These are phyloP conservation scores for Pterostichus madidus DNA, from an alignment of 2,888 invertebrate genomes.

Conservation along the genomic window DNA sequence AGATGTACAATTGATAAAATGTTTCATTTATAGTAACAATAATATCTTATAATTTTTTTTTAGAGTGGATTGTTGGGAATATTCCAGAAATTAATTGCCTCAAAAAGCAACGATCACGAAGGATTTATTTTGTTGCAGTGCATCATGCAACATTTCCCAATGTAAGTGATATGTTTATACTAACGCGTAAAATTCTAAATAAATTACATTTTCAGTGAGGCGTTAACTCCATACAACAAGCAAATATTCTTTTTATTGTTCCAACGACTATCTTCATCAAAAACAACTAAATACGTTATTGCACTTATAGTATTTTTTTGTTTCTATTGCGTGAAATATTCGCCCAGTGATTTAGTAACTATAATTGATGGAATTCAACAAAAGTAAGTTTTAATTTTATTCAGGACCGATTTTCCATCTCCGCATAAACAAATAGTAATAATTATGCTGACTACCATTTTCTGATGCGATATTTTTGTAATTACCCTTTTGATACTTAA, in stretches of 20 bases:
- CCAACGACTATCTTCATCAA: conserved; percentile 93
- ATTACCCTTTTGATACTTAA: no score
- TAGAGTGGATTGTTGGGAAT: conserved; percentile 92
- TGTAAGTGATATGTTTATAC: conserved; percentile 79
- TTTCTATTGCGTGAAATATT: conserved; percentile 90
- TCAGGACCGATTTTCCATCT: no score
- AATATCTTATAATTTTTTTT: conserved; percentile 70
- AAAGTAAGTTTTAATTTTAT: conserved; percentile 81
- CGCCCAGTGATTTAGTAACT: conserved; percentile 86
- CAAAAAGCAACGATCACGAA: conserved; percentile 96
- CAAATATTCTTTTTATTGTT: conserved; percentile 96
- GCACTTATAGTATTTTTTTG: conserved; percentile 94
- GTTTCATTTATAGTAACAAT: background rate
- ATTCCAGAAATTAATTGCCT: conserved; percentile 97
- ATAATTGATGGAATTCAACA: conserved; percentile 92
- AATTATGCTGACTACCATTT: no score
- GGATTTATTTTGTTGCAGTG: conserved; percentile 95
- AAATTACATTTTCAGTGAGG: conserved; percentile 79
- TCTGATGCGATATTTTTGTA: no score
- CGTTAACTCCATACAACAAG: conserved; percentile 87
- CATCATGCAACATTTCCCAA: conserved; percentile 90
- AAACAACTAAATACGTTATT: conserved; percentile 96
- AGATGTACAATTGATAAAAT: background rate
- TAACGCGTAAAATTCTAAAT: background rate
- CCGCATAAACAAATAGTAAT: no score